These are phyloP conservation scores for Halisarca cf. caerulea DNA, from an alignment of 37 sponge, comb jelly and placozoan genomes.

Conservation along the genomic window DNA sequence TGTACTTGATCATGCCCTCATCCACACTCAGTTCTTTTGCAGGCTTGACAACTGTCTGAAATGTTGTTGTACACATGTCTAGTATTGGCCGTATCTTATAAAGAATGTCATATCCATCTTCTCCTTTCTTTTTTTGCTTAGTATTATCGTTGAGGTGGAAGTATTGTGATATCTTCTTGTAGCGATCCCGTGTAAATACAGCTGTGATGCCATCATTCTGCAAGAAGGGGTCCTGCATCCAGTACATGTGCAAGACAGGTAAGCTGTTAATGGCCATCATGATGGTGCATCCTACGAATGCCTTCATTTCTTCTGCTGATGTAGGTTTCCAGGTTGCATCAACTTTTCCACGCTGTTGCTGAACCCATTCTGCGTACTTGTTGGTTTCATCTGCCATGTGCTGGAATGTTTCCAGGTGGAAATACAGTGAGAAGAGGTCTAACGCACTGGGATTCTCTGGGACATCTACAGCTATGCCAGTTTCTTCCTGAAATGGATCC, in stretches of 20 bases:
- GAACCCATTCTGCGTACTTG: neutral
- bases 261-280: neutral
- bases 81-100: conserved; percentile 4
- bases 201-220: neutral
- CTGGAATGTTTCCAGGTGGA: neutral
- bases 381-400: neutral
- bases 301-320: neutral
- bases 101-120: neutral
- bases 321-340: neutral
- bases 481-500: too few species aligned
- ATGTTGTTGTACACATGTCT: neutral
- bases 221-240: neutral
- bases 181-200: neutral
- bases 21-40: neutral
- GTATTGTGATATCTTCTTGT: neutral
- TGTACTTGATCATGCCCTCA: conserved; percentile 27
- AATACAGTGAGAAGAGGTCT: neutral
- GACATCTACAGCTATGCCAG: too few species aligned
- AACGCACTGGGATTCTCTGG: too few species aligned
- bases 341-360: neutral
- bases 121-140: neutral
- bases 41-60: neutral
- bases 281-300: neutral
- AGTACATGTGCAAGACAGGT: neutral
- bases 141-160: neutral